Evolutionary conservation across 2,113 vertebrate species (phyloP), one percentile per base, ranked within the genome.

Genomic region (Montifringilla adamsi): DNA sequence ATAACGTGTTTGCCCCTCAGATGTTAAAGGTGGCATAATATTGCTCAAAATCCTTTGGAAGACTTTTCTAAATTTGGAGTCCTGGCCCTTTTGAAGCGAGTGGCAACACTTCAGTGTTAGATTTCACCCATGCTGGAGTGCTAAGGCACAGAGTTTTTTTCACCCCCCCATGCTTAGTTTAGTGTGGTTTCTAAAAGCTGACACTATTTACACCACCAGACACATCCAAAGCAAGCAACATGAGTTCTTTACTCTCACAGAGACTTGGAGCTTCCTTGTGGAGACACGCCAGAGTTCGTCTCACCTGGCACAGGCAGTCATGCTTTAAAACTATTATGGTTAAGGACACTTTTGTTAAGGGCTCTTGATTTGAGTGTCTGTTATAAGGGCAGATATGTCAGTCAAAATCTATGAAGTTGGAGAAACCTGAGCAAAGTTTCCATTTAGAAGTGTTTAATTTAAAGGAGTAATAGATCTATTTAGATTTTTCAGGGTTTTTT

Each of bases 351-450:
- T 92, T 56, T 86, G 55, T 52, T 81, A 90, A 94, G 83, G 43
- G 74, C 88, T 94, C 90, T 96, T 92, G 76, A 82, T 95, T 87
- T 77, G 60, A 88, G 62, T 86, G 56, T 87, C 79, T 95, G n/a
- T 50, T 83, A 59, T 2, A 55, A 91, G 73, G 84, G 72, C 44
- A 87, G 62, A 19, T 73, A 35, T 27, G 63, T 89, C 91, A 94
- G 66, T 92, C 89, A 95, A 94, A 94, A 84, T 78, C 31, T 37
- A 64, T 58, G 66, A 87, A 78, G 56, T 13, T 84, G 56, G 12
- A 87, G 81, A 79, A 87, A 87, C 39, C 44, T 87, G 47, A 94
- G 69, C 31, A 53, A 78, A 68, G 52, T 87, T 94, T 72, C 52
- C 37, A 64, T 79, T 91, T 84, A 72, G 58, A 59, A 77, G 49